A percentile compares a stretch with the other conserved stretches of the same genome.
phyloP scores from a whole-genome alignment of 2,113 vertebrate genomes.

The Furnarius figulus region DNA sequence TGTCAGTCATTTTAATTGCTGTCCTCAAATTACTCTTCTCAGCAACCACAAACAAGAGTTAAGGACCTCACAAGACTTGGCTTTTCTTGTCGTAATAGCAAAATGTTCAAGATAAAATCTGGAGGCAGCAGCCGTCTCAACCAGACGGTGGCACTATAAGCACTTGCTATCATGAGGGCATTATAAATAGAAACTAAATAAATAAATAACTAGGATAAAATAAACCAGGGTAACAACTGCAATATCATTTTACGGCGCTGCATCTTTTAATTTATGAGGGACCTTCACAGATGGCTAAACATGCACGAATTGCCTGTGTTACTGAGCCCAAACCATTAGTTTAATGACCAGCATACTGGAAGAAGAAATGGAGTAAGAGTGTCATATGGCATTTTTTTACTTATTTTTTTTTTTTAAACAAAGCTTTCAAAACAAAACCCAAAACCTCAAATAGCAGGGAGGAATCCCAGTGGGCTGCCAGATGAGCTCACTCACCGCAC shows the following conservation, averaged over 20 bases:
- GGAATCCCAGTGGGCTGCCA: background rate
- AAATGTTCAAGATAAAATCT: background rate
- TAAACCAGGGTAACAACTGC: background rate
- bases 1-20: background rate
- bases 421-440: background rate
- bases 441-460: background rate
- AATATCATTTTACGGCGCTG: background rate
- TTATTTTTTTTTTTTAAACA: background rate
- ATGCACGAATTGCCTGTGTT: background rate
- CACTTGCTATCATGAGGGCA: constrained; percentile 30
- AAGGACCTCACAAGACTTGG: background rate
- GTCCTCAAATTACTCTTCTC: background rate
- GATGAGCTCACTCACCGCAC: background rate
- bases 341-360: background rate
- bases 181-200: background rate
- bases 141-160: constrained; percentile 77
- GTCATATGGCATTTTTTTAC: background rate
- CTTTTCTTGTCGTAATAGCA: background rate
- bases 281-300: background rate
- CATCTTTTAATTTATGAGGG: constrained; percentile 6
- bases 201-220: background rate
- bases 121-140: background rate
- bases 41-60: background rate
- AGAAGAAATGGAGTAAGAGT: background rate
- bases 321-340: background rate